phyloP scores from a whole-genome alignment of 2,113 vertebrate species.

The Carassius auratus region DNA sequence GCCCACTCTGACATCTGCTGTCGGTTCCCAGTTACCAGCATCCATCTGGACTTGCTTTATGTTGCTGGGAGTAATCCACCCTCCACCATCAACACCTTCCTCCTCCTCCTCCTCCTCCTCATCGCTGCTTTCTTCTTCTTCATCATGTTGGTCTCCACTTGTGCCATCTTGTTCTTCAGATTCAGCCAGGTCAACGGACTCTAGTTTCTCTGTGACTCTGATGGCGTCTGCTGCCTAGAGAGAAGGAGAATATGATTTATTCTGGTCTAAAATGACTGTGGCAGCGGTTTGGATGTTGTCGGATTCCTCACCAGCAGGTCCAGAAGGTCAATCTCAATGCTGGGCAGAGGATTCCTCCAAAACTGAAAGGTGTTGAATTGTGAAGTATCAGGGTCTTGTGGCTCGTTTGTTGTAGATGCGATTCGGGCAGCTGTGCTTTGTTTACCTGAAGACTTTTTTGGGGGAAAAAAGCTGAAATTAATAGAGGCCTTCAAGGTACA shows the following conservation, averaged over 20 bases:
- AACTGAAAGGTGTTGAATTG: constrained; percentile 85
- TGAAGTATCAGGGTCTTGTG: not conserved
- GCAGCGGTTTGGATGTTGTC: not conserved
- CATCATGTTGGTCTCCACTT: constrained; percentile 48
- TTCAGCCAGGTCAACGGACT: constrained; percentile 32
- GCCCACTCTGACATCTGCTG: constrained; percentile 78
- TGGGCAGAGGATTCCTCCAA: constrained; percentile 84
- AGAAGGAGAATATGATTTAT: not conserved
- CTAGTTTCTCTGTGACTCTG: constrained; percentile 30
- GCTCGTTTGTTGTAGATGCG: not conserved
- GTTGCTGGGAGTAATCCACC: constrained; percentile 95
- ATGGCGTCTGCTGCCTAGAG: constrained; percentile 37
- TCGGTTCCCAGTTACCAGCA: constrained; percentile 66
- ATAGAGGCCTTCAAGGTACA: not conserved
- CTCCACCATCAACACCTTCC: constrained; percentile 69
- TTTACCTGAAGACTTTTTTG: constrained; percentile 47
- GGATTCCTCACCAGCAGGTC: constrained; percentile 81
- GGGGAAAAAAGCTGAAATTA: not conserved
- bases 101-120: constrained; percentile 42
- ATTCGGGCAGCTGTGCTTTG: not conserved
- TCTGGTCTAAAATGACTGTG: not conserved
- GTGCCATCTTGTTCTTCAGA: constrained; percentile 50
- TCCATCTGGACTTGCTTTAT: constrained; percentile 85
- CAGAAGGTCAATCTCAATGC: constrained; percentile 79
- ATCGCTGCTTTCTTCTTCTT: constrained; percentile 57